phyloP scores from a whole-genome alignment of 2,797 vertebrate genomes.

The Phaenicophaeus curvirostris region DNA sequence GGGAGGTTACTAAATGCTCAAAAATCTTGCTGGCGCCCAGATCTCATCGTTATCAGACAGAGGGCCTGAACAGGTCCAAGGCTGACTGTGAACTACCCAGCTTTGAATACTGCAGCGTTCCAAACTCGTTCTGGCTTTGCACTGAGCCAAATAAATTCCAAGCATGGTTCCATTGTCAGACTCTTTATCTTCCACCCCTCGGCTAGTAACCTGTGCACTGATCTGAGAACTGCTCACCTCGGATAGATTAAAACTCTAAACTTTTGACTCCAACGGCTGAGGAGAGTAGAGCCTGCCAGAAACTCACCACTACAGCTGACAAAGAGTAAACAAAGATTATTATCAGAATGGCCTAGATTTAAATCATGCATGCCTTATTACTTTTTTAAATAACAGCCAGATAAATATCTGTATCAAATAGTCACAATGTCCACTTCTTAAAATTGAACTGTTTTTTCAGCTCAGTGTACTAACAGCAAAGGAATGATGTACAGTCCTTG shows the following conservation, averaged over 20 bases:
- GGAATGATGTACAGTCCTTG: not conserved
- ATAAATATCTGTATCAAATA: not conserved
- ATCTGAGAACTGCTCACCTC: conserved; percentile 21
- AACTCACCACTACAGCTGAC: not conserved
- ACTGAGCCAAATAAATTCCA: conserved; percentile 18
- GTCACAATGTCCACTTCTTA: not conserved
- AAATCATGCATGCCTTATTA: not conserved
- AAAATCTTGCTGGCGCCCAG: not conserved
- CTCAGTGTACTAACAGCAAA: not conserved
- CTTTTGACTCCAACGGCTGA: conserved; percentile 9
- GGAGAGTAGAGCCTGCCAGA: not conserved
- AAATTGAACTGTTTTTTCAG: not conserved
- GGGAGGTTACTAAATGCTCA: not conserved
- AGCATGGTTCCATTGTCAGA: not conserved
- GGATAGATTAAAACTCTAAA: not conserved
- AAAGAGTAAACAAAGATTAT: not conserved
- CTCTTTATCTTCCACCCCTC: conserved; percentile 1
- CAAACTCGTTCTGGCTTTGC: not conserved
- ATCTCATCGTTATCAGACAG: not conserved
- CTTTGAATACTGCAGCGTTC: not conserved
- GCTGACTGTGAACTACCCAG: not conserved
- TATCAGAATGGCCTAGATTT: conserved; percentile 8
- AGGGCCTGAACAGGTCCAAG: not conserved
- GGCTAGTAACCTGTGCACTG: not conserved
- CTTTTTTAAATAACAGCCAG: not conserved